phyloP scores from a whole-genome alignment of 2,888 invertebrate species.

The Megalurothrips usitatus region DNA sequence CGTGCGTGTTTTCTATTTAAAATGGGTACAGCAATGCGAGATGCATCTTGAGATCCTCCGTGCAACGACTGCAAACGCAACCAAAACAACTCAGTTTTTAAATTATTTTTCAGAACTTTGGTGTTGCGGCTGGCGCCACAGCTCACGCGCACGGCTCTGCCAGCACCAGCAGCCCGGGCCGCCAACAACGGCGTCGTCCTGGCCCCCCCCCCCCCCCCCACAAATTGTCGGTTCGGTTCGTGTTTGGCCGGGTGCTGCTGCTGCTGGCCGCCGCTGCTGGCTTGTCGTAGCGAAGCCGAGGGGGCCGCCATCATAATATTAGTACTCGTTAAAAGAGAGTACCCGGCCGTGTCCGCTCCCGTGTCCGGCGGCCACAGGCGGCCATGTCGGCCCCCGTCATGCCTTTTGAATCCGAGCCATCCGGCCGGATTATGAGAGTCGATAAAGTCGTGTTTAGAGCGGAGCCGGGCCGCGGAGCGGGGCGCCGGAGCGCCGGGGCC shows the following conservation, averaged over 20 bases:
- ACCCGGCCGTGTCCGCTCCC: not conserved
- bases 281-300: not conserved
- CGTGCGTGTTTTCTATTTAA: no score
- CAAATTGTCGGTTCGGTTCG: not conserved
- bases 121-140: no score
- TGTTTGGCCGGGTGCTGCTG: not conserved
- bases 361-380: not conserved
- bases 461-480: not conserved
- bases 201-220: no score
- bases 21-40: no score
- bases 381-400: not conserved
- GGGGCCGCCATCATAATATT: not conserved
- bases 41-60: no score
- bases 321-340: conserved; percentile 19
- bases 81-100: no score
- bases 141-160: no score
- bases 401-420: not conserved
- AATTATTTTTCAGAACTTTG: no score
- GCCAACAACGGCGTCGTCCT: no score
- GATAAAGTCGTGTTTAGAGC: conserved; percentile 14
- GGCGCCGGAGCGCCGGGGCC: not conserved
- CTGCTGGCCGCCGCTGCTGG: not conserved
- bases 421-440: not conserved
- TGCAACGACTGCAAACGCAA: no score
- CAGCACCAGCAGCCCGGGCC: not conserved